Conservation (phyloP, 2,113 vertebrate genomes). For the Rattus norvegicus region DNA sequence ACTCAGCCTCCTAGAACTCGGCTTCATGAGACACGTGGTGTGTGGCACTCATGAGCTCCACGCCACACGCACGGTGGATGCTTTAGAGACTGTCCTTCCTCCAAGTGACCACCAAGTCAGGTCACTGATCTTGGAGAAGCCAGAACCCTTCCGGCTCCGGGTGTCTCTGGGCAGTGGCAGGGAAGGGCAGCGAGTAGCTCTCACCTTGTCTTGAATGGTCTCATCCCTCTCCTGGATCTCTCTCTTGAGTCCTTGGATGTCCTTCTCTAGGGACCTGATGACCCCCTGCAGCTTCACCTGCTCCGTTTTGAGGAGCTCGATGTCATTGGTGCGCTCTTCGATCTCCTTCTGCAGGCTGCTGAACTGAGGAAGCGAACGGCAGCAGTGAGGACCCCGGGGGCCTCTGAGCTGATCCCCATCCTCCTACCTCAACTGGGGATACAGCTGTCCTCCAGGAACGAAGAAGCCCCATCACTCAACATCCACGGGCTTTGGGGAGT, state of each 20-base stretch:
- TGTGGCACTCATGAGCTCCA: background rate
- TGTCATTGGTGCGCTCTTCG: constrained; percentile 86
- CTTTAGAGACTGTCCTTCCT: background rate
- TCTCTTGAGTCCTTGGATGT: constrained; percentile 90
- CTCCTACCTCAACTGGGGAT: background rate
- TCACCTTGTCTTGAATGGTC: constrained; percentile 93
- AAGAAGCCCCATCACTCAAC: background rate
- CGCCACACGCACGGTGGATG: background rate
- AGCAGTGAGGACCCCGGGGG: background rate
- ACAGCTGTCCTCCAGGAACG: background rate
- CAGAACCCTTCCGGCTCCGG: background rate
- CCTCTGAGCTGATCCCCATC: background rate
- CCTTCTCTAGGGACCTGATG: constrained; percentile 92
- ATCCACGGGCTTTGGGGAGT: background rate
- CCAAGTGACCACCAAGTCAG: background rate
- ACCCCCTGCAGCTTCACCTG: constrained; percentile 89
- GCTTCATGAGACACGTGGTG: background rate
- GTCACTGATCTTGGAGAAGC: background rate
- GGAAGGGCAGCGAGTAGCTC: background rate
- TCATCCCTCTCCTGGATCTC: constrained; percentile 91
- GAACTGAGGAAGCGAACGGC: constrained; percentile 84
- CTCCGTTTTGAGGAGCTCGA: constrained; percentile 89
- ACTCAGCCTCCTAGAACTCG: background rate
- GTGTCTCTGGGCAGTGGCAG: background rate
- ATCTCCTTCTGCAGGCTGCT: constrained; percentile 92